phyloP scores from a whole-genome alignment of 2,888 invertebrate species.

The Dasypolia templi region DNA sequence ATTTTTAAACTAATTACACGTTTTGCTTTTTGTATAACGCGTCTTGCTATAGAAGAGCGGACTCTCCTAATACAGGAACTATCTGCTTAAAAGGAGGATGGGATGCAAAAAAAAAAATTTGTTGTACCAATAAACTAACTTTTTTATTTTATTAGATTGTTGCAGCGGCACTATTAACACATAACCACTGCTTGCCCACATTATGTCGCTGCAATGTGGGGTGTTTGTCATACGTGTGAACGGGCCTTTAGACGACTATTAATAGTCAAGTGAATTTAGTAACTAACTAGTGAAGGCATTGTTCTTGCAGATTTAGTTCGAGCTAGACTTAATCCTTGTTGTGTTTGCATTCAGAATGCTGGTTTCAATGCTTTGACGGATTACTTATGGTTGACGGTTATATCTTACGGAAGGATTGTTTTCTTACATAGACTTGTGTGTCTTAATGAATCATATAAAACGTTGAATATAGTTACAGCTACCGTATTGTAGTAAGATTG shows the following conservation, averaged over 20 bases:
- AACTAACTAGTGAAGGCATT: conserved; percentile 59
- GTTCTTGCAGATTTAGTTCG: conserved; percentile 47
- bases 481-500: neutral
- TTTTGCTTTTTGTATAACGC: too few species aligned
- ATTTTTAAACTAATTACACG: too few species aligned
- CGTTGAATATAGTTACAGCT: neutral
- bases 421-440: neutral
- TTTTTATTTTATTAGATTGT: too few species aligned
- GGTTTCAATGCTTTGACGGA: neutral
- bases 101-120: too few species aligned
- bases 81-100: too few species aligned
- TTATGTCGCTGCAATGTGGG: neutral
- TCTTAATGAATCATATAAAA: neutral
- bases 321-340: conserved; percentile 38
- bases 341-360: neutral
- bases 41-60: too few species aligned
- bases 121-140: too few species aligned
- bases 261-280: conserved; percentile 64
- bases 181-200: neutral
- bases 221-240: neutral
- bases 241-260: conserved; percentile 46
- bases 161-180: neutral
- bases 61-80: too few species aligned
- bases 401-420: neutral
- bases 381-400: conserved; percentile 5